Evolutionary conservation across 2,113 vertebrate species (phyloP).

Genomic region (Oxygymnocypris stewartii): DNA sequence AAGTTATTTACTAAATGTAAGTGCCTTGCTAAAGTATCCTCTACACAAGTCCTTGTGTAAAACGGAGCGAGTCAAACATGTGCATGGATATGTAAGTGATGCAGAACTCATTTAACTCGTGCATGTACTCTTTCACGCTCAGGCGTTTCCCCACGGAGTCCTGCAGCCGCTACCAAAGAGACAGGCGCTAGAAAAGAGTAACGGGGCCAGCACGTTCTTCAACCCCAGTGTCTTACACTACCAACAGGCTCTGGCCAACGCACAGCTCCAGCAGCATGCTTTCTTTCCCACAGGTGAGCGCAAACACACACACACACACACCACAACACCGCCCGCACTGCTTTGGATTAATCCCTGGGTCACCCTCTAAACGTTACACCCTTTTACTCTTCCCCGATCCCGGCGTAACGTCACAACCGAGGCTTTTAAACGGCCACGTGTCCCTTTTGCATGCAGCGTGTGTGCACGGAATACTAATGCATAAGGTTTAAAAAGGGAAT

Average conservation of each 20-base stretch:
- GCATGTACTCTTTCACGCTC: conserved; percentile 59
- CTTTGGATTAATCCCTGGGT: conserved; percentile 24
- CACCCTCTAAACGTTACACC: not conserved
- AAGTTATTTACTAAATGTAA: not conserved
- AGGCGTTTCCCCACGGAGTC: conserved; percentile 95
- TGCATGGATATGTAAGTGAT: not conserved
- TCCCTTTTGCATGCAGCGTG: conserved; percentile 1
- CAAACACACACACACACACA: conserved; percentile 14
- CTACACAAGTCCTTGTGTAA: conserved; percentile 7
- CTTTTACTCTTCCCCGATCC: not conserved
- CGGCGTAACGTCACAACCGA: not conserved
- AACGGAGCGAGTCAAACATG: conserved; percentile 7
- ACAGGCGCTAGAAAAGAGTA: conserved; percentile 96
- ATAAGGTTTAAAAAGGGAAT: not conserved
- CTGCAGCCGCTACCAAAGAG: conserved; percentile 99
- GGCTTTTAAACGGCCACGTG: not conserved
- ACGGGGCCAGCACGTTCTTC: conserved; percentile 89
- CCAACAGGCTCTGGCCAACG: conserved; percentile 94
- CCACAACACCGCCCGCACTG: not conserved
- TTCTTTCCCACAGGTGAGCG: conserved; percentile 94
- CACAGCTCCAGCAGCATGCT: conserved; percentile 91
- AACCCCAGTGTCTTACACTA: conserved; percentile 98
- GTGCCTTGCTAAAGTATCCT: not conserved
- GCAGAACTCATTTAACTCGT: not conserved
- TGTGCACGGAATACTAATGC: conserved; percentile 4